These are phyloP conservation scores for Muntiacus reevesi DNA, from an alignment of 2,113 vertebrate species.

Conservation along the genomic window DNA sequence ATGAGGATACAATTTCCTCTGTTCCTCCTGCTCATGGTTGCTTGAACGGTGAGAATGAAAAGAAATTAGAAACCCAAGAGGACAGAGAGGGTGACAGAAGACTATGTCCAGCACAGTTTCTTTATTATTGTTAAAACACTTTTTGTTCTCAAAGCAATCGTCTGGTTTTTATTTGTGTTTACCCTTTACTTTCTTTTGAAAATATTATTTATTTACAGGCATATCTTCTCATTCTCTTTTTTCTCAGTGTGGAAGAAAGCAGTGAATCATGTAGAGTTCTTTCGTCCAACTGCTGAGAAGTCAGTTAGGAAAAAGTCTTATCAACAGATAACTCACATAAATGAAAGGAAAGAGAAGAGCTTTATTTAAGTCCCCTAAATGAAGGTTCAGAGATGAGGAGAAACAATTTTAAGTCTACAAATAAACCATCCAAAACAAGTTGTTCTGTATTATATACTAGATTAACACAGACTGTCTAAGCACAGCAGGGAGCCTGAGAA, in stretches of 20 bases:
- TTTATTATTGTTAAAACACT: neutral
- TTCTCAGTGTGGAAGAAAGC: neutral
- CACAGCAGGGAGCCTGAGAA: neutral
- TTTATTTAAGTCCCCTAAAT: constrained; percentile 39
- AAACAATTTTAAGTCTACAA: neutral
- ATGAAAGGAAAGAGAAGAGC: neutral
- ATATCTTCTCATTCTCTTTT: neutral
- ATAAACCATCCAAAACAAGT: neutral
- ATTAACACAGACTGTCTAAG: neutral
- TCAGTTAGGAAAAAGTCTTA: neutral
- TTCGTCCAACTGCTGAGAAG: neutral
- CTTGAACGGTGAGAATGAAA: neutral
- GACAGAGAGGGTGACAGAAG: neutral
- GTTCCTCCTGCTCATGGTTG: neutral
- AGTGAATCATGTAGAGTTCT: neutral
- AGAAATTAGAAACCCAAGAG: constrained; percentile 14
- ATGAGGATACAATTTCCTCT: neutral
- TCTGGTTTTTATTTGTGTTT: neutral
- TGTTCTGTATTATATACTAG: neutral
- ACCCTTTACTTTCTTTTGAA: neutral
- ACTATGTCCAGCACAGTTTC: neutral
- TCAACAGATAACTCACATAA: neutral
- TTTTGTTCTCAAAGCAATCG: neutral
- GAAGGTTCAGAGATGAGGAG: neutral
- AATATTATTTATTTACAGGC: neutral